Base-by-base conservation (phyloP, 2,797 vertebrate species). In the Cephalopachus bancanus region DNA sequence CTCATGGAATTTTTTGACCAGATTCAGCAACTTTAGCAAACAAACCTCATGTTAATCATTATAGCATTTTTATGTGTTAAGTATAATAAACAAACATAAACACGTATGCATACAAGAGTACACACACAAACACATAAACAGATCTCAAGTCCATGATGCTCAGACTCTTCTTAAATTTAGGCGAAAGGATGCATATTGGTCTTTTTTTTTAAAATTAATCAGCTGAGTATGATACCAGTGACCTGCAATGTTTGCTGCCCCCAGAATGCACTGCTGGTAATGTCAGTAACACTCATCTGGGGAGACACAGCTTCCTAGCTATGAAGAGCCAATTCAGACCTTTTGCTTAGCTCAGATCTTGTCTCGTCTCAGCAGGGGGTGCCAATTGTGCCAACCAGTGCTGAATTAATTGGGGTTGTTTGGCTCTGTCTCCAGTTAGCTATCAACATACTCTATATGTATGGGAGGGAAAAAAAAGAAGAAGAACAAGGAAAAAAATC, bases 321-420 rank as follows among this genome's bases (percentile, higher is more conserved):
- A 91, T 4, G 60, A 98, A 85, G 57, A 93, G 78, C 30, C 86
- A 98, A 67, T 91, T 98, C 93, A 96, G 85, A 97, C 44, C 79
- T 97, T 97, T 86, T 59, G 33, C 92, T 97, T 97, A 94, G 7
- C 75, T 97, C 96, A 97, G 87, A 98, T 87, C 83, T 96, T 83
- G 53, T 97, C 90, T 98, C 86, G 81, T 97, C 97, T 71, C 96
- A 98, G 96, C 51, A 97, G 91, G 91, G 79, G 98, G 89, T 62
- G 33, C 80, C 74, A 93, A 75, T 53, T 93, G 92, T 97, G 95
- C 90, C 97, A 98, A 98, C 88, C 4, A 49, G 17, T 83, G 30
- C 94, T 96, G 94, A 98, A 98, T 98, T 97, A 98, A 98, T 96
- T 97, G 97, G 60, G 79, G 88, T 94, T 94, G 86, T 95, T 97